Evolutionary conservation across 1,140 invertebrate genomes (phyloP).

Genomic region (Zelostemma sp.): DNA sequence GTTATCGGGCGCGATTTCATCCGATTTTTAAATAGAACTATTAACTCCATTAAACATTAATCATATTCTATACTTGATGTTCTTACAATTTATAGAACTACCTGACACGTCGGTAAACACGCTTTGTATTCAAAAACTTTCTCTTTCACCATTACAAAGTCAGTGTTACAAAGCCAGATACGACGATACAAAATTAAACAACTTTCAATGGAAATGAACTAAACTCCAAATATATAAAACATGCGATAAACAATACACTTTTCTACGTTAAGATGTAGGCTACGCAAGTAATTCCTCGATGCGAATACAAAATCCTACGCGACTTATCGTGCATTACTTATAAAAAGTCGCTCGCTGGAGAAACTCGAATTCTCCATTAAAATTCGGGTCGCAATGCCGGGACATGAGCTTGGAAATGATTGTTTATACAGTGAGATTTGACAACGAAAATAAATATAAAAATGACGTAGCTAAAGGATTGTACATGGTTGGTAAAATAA

Average conservation of each 20-base stretch:
- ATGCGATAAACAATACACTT: not conserved
- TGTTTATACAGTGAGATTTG: not conserved
- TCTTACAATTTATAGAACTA: not conserved
- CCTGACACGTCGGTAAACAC: too few species aligned
- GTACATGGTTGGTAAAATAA: not conserved
- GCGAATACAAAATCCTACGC: not conserved
- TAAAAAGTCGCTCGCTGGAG: not conserved
- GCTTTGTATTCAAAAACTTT: too few species aligned
- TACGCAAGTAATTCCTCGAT: not conserved
- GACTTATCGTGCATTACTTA: not conserved
- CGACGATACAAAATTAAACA: not conserved
- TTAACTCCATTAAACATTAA: too few species aligned
- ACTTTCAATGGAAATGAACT: not conserved
- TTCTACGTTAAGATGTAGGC: slow-evolving; percentile 12
- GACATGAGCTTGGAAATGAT: too few species aligned
- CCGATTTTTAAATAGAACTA: not conserved
- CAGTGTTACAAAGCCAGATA: not conserved
- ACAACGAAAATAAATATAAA: not conserved
- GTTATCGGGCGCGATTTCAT: not conserved
- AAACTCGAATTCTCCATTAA: too few species aligned
- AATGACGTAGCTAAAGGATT: not conserved
- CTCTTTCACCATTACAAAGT: too few species aligned
- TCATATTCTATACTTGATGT: not conserved
- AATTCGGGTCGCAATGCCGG: too few species aligned
- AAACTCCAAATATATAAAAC: not conserved